Evolutionary conservation across 2,888 invertebrate species (phyloP).

Genomic region (Drosophila imparisetae): DNA sequence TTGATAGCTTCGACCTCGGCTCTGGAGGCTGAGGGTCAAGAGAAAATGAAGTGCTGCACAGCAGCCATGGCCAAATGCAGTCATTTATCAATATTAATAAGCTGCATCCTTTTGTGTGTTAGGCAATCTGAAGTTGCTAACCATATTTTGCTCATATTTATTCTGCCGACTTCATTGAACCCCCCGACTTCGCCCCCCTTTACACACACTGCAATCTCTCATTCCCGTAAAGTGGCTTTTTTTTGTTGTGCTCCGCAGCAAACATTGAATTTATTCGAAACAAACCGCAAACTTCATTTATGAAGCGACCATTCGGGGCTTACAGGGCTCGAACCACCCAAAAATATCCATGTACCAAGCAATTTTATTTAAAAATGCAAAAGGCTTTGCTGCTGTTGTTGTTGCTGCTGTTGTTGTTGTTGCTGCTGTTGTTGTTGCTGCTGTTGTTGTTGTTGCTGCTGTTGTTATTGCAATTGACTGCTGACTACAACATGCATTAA

Average conservation of each 20-base stretch:
- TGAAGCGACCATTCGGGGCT: conserved; percentile 51
- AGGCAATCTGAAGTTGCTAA: conserved; percentile 11
- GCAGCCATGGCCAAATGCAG: conserved; percentile 4
- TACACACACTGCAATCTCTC: conserved; percentile 22
- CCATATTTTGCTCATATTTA: conserved; percentile 2
- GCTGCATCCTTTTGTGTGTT: conserved; percentile 9
- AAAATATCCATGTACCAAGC: conserved; percentile 22
- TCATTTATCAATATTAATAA: conserved; percentile 34
- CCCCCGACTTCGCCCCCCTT: neutral
- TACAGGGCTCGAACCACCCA: neutral
- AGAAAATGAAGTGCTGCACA: conserved; percentile 1
- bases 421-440: conserved; percentile 38
- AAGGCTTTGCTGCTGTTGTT: conserved; percentile 29
- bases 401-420: conserved; percentile 19
- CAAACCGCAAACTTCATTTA: conserved; percentile 65
- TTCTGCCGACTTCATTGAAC: neutral
- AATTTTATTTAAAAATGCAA: conserved; percentile 71
- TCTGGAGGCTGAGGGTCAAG: neutral
- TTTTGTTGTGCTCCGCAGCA: neutral
- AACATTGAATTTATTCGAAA: conserved; percentile 29
- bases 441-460: conserved; percentile 29
- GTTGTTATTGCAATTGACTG: conserved; percentile 49
- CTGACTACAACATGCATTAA: conserved; percentile 61
- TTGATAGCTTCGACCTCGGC: conserved; percentile 13
- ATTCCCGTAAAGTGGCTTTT: conserved; percentile 25